phyloP scores from a whole-genome alignment of 2,113 vertebrate species.

The Barnardius zonarius region DNA sequence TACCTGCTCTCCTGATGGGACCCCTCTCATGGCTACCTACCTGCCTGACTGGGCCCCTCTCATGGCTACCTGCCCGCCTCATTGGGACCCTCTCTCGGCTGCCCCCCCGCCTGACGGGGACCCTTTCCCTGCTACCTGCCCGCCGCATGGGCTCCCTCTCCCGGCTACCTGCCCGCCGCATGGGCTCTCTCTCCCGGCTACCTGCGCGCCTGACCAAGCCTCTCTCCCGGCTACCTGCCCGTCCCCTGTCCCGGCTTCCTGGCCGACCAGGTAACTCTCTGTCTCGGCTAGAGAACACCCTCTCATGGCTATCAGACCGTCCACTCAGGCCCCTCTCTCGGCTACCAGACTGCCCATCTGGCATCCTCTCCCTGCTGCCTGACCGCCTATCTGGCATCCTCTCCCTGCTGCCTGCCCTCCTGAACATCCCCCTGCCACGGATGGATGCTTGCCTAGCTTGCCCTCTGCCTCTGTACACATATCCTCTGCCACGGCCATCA shows the following conservation, averaged over 20 bases:
- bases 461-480: conserved; percentile 71
- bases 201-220: conserved; percentile 29
- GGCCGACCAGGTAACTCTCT: conserved; percentile 31
- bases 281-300: conserved; percentile 56
- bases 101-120: conserved; percentile 28
- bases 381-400: conserved; percentile 70
- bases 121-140: conserved; percentile 63
- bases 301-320: conserved; percentile 69
- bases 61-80: conserved; percentile 57
- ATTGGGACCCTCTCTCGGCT: conserved; percentile 53
- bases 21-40: conserved; percentile 67
- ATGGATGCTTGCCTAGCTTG: conserved; percentile 58
- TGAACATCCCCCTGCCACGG: conserved; percentile 68
- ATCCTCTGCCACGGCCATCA: conserved; percentile 67
- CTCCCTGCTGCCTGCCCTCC: conserved; percentile 73
- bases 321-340: conserved; percentile 55
- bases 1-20: conserved; percentile 65
- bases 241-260: conserved; percentile 53
- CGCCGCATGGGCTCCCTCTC: conserved; percentile 64
- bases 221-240: conserved; percentile 65
- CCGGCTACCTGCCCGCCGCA: conserved; percentile 40
- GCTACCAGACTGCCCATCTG: conserved; percentile 69
- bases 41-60: conserved; percentile 58
- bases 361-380: conserved; percentile 71
- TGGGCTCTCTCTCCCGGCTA: conserved; percentile 68